Conservation (phyloP, 2,797 vertebrate species). For the Acanthurus lineatus region DNA sequence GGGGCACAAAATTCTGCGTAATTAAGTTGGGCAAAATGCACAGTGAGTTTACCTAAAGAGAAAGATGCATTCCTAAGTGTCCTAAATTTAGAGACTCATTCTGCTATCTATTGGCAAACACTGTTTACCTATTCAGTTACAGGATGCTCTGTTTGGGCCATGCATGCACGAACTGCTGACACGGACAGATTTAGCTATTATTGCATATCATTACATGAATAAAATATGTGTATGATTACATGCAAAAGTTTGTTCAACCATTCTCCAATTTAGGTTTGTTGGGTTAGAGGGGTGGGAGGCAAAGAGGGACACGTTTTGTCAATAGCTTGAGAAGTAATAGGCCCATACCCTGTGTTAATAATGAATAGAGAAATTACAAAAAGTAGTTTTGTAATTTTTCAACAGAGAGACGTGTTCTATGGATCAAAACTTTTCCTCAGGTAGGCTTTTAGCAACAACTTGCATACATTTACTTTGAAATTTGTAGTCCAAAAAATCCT, state of each 20-base stretch:
- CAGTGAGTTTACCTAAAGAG: constrained; percentile 36
- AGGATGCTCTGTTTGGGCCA: constrained; percentile 63
- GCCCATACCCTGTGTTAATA: constrained; percentile 62
- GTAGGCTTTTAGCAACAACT: background rate
- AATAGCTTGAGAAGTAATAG: constrained; percentile 69
- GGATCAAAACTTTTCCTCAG: constrained; percentile 32
- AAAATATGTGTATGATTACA: constrained; percentile 79
- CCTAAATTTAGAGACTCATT: constrained; percentile 57
- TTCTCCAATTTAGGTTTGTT: constrained; percentile 75
- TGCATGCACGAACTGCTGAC: constrained; percentile 71
- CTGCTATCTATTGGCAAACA: constrained; percentile 52
- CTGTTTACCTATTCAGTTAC: constrained; percentile 61
- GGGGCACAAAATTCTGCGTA: constrained; percentile 44
- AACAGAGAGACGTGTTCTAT: background rate
- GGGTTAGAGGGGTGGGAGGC: constrained; percentile 38
- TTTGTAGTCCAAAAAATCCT: background rate
- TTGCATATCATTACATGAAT: constrained; percentile 83
- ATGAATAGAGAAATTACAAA: constrained; percentile 62
- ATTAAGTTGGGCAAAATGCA: constrained; percentile 65
- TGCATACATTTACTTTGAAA: too few relatives aligned
- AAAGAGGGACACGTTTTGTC: constrained; percentile 46
- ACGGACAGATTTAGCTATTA: constrained; percentile 55
- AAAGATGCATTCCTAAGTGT: constrained; percentile 56
- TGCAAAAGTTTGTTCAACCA: constrained; percentile 77
- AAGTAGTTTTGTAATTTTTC: constrained; percentile 50